Evolutionary conservation across 2,113 vertebrate genomes (phyloP).

Genomic region (Zosterops borbonicus): DNA sequence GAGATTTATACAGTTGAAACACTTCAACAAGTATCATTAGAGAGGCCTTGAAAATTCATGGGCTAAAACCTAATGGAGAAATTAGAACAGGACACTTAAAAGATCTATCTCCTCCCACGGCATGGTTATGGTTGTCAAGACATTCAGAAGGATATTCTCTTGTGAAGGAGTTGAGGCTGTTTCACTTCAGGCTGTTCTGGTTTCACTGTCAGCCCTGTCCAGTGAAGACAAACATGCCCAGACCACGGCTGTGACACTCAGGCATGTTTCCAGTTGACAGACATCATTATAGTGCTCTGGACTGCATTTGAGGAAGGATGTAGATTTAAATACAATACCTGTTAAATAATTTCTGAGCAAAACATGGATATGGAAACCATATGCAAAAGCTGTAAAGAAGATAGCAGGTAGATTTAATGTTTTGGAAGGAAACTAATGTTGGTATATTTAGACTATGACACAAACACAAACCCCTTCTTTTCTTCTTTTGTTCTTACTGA

Average conservation of each 20-base stretch:
- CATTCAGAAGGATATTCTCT: not conserved
- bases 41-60: not conserved
- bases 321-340: not conserved
- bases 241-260: not conserved
- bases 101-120: not conserved
- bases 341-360: not conserved
- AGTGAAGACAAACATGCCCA: not conserved
- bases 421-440: not conserved
- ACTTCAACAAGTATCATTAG: not conserved
- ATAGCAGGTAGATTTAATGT: not conserved
- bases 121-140: not conserved
- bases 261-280: not conserved
- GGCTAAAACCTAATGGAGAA: not conserved
- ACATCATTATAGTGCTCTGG: not conserved
- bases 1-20: not conserved
- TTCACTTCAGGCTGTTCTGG: not conserved
- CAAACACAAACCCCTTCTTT: not conserved
- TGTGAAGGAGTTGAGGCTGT: not conserved
- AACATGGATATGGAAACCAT: not conserved
- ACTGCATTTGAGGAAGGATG: not conserved
- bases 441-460: not conserved
- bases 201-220: not conserved
- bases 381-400: not conserved
- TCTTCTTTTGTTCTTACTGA: not conserved
- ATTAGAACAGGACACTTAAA: not conserved